phyloP scores from a whole-genome alignment of 2,888 invertebrate genomes.

The Halictus ligatus region DNA sequence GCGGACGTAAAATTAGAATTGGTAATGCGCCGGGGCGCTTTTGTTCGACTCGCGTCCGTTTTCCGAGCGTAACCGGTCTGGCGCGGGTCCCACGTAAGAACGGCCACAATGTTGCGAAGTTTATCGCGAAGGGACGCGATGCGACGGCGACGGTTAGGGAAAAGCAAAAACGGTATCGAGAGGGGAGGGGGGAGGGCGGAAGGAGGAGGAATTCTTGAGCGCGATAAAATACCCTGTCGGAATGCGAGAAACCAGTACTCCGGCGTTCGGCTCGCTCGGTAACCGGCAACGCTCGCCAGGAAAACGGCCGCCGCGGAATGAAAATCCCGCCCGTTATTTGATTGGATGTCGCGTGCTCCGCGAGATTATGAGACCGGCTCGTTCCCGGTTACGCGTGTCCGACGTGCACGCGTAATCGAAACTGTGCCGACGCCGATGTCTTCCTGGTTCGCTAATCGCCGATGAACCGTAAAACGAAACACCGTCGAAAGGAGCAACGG shows the following conservation, averaged over 20 bases:
- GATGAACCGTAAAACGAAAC: constrained; percentile 1
- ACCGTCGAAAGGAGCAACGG: neutral
- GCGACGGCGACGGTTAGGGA: neutral
- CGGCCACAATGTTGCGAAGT: neutral
- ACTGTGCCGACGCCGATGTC: neutral
- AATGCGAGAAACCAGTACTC: neutral
- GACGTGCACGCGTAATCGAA: neutral
- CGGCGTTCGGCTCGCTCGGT: constrained; percentile 4
- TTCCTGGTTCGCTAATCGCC: neutral
- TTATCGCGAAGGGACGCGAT: neutral
- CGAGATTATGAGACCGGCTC: neutral
- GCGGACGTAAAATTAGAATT: constrained; percentile 12
- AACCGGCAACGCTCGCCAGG: constrained; percentile 53
- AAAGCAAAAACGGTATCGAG: neutral
- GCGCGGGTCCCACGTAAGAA: neutral
- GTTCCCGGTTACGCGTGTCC: neutral
- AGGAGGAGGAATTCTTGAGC: neutral
- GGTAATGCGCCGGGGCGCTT: constrained; percentile 6
- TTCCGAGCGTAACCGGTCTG: neutral
- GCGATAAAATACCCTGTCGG: constrained; percentile 5
- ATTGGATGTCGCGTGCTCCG: constrained; percentile 38
- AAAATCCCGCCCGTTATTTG: constrained; percentile 46
- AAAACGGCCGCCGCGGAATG: neutral
- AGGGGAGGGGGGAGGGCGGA: neutral
- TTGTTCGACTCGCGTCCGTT: neutral